Percentiles rank a stretch among this genome's conserved stretches.
Conservation (phyloP, 2,797 vertebrate species). For the Pantherophis alleghaniensis region DNA sequence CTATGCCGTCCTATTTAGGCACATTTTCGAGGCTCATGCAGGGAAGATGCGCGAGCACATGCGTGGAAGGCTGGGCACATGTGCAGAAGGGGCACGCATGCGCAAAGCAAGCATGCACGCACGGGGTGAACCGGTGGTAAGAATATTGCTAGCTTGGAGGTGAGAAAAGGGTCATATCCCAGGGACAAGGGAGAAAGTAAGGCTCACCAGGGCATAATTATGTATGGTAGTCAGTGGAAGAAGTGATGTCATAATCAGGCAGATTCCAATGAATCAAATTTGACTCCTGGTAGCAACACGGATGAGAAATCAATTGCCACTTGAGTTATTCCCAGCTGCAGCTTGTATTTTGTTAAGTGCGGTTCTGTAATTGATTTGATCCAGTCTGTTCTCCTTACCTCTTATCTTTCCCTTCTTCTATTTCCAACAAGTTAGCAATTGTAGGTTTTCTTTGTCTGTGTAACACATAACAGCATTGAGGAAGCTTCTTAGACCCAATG, state of each 20-base stretch:
- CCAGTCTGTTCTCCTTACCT: not conserved
- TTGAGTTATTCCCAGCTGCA: not conserved
- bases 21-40: too few species aligned
- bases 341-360: not conserved
- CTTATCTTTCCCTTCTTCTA: not conserved
- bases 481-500: not conserved
- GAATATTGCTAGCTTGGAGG: not conserved
- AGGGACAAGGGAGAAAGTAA: not conserved
- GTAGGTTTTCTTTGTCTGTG: not conserved
- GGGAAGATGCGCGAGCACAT: too few species aligned
- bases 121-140: too few species aligned
- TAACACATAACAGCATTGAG: not conserved
- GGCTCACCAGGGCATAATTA: not conserved
- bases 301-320: not conserved
- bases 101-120: too few species aligned
- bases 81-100: too few species aligned
- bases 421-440: not conserved
- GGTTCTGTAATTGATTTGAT: not conserved
- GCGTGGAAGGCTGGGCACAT: too few species aligned
- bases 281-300: not conserved
- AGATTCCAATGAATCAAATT: not conserved
- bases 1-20: too few species aligned
- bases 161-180: not conserved
- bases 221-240: not conserved
- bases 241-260: not conserved